A percentile compares a stretch with the other conserved stretches of the same genome.
These are phyloP conservation scores for Caenorhabditis sp. DNA, from an alignment of 2,888 invertebrate genomes.

Conservation along the genomic window DNA sequence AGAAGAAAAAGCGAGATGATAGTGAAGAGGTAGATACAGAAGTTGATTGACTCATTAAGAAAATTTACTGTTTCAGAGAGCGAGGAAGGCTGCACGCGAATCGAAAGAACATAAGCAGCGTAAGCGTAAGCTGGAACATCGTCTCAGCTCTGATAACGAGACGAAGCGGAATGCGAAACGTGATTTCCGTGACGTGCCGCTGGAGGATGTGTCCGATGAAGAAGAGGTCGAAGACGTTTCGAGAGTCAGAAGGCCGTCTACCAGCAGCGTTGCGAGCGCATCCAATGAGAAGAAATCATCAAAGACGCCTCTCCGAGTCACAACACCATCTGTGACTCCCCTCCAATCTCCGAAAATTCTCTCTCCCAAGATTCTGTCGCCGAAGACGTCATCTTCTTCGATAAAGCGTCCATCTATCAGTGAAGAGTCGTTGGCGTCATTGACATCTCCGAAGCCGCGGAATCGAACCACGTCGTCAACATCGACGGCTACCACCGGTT, in stretches of 20 bases:
- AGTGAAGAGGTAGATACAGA: constrained; percentile 31
- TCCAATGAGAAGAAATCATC: constrained; percentile 20
- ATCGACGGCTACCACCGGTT: constrained; percentile 16
- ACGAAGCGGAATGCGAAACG: constrained; percentile 24
- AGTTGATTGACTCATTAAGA: neutral
- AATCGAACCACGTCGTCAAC: constrained; percentile 43
- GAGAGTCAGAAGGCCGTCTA: constrained; percentile 23
- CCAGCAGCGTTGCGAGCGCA: constrained; percentile 19
- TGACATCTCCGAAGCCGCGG: constrained; percentile 26
- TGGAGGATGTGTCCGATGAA: constrained; percentile 49
- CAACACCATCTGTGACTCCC: constrained; percentile 28
- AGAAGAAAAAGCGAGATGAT: constrained; percentile 25
- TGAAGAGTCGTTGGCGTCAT: constrained; percentile 23
- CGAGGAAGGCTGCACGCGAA: neutral
- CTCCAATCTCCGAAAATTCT: constrained; percentile 35
- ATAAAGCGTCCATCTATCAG: constrained; percentile 38
- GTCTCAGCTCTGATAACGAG: constrained; percentile 38
- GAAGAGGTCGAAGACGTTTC: constrained; percentile 21
- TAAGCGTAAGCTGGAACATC: constrained; percentile 32
- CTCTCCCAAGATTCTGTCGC: constrained; percentile 29
- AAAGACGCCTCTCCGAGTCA: constrained; percentile 37
- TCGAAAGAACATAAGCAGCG: constrained; percentile 26
- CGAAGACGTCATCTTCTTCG: constrained; percentile 20
- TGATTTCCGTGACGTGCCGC: constrained; percentile 38
- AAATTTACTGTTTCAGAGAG: constrained; percentile 4